These are phyloP conservation scores for Cecidostiba fungosa DNA, from an alignment of 2,888 invertebrate genomes.

Conservation along the genomic window DNA sequence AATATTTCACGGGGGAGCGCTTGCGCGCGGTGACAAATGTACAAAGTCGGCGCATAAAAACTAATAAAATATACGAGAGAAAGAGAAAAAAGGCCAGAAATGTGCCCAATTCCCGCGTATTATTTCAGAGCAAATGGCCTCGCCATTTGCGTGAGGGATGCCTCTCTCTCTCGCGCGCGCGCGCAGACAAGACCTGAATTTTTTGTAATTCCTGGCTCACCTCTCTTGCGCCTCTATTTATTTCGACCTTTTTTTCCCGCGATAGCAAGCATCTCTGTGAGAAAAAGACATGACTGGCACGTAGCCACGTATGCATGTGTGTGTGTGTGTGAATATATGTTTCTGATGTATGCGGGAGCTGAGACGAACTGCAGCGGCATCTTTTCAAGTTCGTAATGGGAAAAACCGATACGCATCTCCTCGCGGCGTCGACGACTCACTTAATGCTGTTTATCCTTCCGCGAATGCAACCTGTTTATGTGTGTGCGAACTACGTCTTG, in stretches of 20 bases:
- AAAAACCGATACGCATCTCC: slow-evolving; percentile 77
- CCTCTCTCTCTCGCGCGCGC: slow-evolving; percentile 3
- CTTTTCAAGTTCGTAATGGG: slow-evolving; percentile 76
- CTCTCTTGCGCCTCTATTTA: slow-evolving; percentile 3
- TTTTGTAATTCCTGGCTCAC: slow-evolving; percentile 32
- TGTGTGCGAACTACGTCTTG: neutral
- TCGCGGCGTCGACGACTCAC: slow-evolving; percentile 68
- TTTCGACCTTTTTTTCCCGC: slow-evolving; percentile 24
- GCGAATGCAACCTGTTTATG: neutral
- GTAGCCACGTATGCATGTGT: slow-evolving; percentile 25
- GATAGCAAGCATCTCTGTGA: slow-evolving; percentile 29
- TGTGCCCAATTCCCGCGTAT: slow-evolving; percentile 43
- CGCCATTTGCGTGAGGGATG: slow-evolving; percentile 52
- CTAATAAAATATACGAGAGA: slow-evolving; percentile 10
- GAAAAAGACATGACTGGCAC: slow-evolving; percentile 40
- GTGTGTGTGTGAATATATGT: neutral
- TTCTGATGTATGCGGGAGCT: neutral
- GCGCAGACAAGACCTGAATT: slow-evolving; percentile 46
- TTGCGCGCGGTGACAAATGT: neutral
- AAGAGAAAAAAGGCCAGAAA: neutral
- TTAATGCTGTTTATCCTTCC: slow-evolving; percentile 75
- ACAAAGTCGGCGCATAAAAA: slow-evolving; percentile 1
- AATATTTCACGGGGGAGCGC: neutral
- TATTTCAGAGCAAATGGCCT: slow-evolving; percentile 51
- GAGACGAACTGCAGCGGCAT: slow-evolving; percentile 65